Evolutionary conservation across 2,888 invertebrate species (phyloP), one percentile per base, ranked within the genome.

Genomic region (Cynaeus angustus): DNA sequence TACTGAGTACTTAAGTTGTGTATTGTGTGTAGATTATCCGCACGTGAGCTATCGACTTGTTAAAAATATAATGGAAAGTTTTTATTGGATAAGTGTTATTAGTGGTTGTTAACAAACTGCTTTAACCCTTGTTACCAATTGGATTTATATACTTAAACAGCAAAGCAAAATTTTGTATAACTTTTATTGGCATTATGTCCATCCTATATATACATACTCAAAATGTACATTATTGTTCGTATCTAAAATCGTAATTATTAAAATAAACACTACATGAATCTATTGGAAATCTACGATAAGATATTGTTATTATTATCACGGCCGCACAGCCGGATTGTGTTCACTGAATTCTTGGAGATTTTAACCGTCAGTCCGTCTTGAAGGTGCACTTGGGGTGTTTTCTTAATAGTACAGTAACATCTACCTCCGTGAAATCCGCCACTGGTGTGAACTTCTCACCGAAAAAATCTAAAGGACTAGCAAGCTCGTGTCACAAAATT

Each of bases 301-400:
- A 68, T 62, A 68, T 69, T 70, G 56, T 70, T 68, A 70, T 76
- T 75, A 75, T 76, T 73, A 75, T 74, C 74, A 74, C 75, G 75
- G 77, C 75, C 56, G 53, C 72, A 74, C 75, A 75, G 75, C 75
- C 77, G 75, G 75, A 76, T 73, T 71, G 70, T 71, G 72, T 68
- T 68, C 53, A 59, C 64, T 70, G 45, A 45, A 61, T 28, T 70
- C 59, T 74, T 67, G 55, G 43, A 69, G 53, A 58, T 59, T 67
- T 69, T 53, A 14, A 69, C 68, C 69, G 46, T 74, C 73, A 68
- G 71, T 74, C 67, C 74, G 65, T 69, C 68, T 71, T 72, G 75
- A 78, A 78, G 78, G 75, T 78, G 78, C 78, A 78, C 78, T 78
- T 78, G 70, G 77, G 78, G 78, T 78, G 77, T 75, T 73, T 43